Evolutionary conservation across 2,797 vertebrate species (phyloP).

Genomic region (Enteromius mattozi): DNA sequence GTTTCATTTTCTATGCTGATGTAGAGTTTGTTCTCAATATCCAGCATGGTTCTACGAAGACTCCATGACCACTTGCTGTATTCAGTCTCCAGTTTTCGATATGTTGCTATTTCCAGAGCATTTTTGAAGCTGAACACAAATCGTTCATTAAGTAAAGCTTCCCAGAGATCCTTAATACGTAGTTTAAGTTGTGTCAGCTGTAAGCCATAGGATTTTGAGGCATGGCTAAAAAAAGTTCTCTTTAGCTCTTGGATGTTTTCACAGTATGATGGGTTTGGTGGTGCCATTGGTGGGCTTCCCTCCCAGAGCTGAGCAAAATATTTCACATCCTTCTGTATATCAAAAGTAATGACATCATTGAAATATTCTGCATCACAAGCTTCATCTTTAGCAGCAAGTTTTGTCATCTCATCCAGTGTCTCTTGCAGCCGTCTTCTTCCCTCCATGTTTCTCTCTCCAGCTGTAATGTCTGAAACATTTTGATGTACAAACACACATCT

Average conservation of each 20-base stretch:
- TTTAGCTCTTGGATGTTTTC: background rate
- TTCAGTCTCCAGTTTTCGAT: background rate
- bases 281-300: constrained; percentile 76
- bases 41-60: background rate
- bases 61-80: constrained; percentile 4
- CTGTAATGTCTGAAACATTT: no score
- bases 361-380: constrained; percentile 65
- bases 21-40: background rate
- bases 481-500: no score
- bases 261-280: constrained; percentile 73
- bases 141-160: background rate
- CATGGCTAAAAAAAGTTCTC: background rate
- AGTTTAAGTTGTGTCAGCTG: background rate
- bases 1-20: background rate
- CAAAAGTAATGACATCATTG: background rate
- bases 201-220: background rate
- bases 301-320: constrained; percentile 69
- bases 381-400: no score
- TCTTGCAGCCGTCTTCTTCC: no score
- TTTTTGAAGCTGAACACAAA: constrained; percentile 14
- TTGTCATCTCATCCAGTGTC: no score
- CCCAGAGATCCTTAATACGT: background rate
- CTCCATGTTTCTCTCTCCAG: no score
- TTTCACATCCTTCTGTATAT: background rate
- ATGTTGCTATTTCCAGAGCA: background rate